Evolutionary conservation across 2,113 vertebrate species (phyloP), one percentile per base, ranked within the genome.

Genomic region (Edolisoma coerulescens): DNA sequence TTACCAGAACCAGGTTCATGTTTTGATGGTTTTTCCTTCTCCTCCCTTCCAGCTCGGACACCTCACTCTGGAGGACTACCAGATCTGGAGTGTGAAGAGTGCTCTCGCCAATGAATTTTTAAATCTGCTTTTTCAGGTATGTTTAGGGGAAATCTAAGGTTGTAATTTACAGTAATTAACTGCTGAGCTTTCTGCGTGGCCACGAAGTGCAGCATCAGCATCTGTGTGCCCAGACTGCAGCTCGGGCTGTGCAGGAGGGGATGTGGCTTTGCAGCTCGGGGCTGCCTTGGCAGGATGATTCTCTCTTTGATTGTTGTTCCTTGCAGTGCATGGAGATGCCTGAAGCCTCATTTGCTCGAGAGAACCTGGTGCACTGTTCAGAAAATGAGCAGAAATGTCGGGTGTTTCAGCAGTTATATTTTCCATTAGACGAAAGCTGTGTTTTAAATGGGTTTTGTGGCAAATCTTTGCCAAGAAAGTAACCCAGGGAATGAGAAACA

Each of bases 11-110:
- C 20, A 53, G 6, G 4, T 60, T 75, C 50, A 47, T 32, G 11
- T 16, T 49, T 24, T 88, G 35, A 52, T 94, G 75, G 1, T 11
- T 70, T 69, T 74, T 21, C 23, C 33, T 89, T 73, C 11, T 50
- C 54, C 16, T 81, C 56, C 93, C 30, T 88, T 96, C 27, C 95
- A 99, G 99, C 95, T 98, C 37, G 99, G 99, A 78, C 99, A 99
- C 85, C 98, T 99, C 95, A 99, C 99, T 70, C 98, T 99, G 80
- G 99, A 99, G 96, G 99, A 99, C 96, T 99, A 99, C 97, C 99
- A 99, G 98, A 99, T 99, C 89, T 99, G 99, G 99, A 99, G 99
- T 79, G 99, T 99, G 95, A 99, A 99, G 98, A 99, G 99, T 91
- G 98, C 99, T 52, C 98, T 99, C 87, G 99, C 99, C 97, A 99